Conservation (phyloP, 2,797 vertebrate species). For the Falco columbarius region DNA sequence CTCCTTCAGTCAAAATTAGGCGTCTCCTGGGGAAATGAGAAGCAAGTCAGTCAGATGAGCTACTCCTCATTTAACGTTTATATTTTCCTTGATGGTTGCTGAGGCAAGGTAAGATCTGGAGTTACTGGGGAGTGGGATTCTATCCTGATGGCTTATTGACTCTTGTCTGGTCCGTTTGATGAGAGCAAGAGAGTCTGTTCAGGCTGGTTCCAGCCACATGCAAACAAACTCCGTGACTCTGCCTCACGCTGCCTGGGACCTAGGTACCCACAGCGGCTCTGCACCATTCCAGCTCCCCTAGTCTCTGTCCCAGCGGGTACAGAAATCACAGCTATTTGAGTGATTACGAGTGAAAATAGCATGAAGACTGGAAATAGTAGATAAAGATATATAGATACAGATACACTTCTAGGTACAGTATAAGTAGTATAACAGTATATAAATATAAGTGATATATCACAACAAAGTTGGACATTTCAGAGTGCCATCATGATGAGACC, state of each 20-base stretch:
- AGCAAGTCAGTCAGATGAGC: not conserved
- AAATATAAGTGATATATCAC: not conserved
- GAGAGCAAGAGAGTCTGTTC: not conserved
- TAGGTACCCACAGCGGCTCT: not conserved
- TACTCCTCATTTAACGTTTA: not conserved
- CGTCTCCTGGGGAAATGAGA: not conserved
- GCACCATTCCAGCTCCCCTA: not conserved
- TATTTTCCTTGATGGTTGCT: not conserved
- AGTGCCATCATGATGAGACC: not conserved
- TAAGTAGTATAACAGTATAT: not conserved
- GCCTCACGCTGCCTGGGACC: not conserved
- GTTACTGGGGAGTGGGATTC: rapidly evolving
- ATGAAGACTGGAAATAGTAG: not conserved
- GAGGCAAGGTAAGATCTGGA: not conserved
- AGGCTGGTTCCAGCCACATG: not conserved
- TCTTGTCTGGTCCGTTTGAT: not conserved
- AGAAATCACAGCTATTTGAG: not conserved
- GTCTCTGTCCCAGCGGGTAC: not conserved
- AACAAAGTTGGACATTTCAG: not conserved
- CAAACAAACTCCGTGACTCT: not conserved
- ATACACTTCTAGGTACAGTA: not conserved
- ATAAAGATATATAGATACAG: not conserved
- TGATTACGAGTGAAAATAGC: not conserved
- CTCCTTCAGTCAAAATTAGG: not conserved
- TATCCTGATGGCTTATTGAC: not conserved